Base-by-base conservation (phyloP, 2,888 invertebrate species). In the Sturmia bella region DNA sequence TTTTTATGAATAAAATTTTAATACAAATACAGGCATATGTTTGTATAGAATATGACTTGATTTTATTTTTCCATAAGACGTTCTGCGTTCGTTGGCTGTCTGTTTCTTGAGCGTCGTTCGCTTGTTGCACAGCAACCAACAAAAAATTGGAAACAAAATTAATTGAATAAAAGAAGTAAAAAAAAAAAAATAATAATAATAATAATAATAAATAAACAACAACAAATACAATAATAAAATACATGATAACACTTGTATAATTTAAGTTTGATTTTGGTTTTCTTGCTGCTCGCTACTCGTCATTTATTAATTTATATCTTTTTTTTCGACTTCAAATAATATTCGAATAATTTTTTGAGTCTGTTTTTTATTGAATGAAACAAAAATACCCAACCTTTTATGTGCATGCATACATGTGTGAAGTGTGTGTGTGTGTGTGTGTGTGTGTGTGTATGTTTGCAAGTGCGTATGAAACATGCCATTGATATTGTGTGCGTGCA, bases 101-200 rank as follows among this genome's bases (percentile, higher is more conserved):
- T 19, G 43, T 66, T 66, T 48, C 64, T 74, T 64, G 12, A 45
- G 45, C 56, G 74, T n/a, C n/a, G n/a, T n/a, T n/a, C n/a, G n/a
- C n/a, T n/a, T 73, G 63, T 74, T 74, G 24, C 52, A 76, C 45
- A 37, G 61, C 27, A 68, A 54, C 41, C 41, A 54, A 52, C 27
- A 45, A 57, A 19, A 15, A n/a, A 57, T 21, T 12, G 21, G 12
- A 19, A 0, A 57, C 54, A 48, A 63, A 39, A 69, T 77, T 77
- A 77, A 77, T 77, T 77, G 69, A 77, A 70, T 70, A 63, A 56
- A 63, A 32, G 32, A 32, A 32, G 32, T n/a, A n/a, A n/a, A n/a
- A 69, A 64, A 52, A 59, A 75, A 12, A 43, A 2, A 56, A 66
- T 3, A 56, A 73, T 11, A 17, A n/a, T n/a, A n/a, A n/a, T n/a